These are phyloP conservation scores for Cephalopachus bancanus DNA, from an alignment of 2,797 vertebrate species.

Conservation along the genomic window DNA sequence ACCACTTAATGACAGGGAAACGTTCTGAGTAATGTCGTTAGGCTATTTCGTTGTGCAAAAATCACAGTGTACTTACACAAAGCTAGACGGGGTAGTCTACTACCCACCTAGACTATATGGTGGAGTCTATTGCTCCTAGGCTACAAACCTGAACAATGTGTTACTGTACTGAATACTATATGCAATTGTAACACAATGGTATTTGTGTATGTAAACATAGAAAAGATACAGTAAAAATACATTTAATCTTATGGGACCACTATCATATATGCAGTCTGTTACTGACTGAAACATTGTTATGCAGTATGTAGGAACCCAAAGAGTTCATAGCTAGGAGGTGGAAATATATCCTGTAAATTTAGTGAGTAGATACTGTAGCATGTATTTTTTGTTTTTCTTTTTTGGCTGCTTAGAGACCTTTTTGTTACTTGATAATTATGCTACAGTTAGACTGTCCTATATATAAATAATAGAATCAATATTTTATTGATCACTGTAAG, in stretches of 20 bases:
- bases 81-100: not conserved
- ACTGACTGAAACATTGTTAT: not conserved
- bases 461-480: slow-evolving; percentile 30
- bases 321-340: not conserved
- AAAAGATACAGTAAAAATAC: not conserved
- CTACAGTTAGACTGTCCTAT: not conserved
- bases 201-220: not conserved
- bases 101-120: not conserved
- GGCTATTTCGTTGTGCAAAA: not conserved
- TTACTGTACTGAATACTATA: not conserved
- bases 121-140: not conserved
- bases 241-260: not conserved
- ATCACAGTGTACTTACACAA: not conserved
- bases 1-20: not conserved
- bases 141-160: not conserved
- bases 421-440: slow-evolving; percentile 16
- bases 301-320: not conserved
- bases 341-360: not conserved
- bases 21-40: not conserved
- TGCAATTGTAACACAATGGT: not conserved
- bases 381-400: not conserved
- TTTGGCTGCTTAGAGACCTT: not conserved
- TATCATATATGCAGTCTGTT: not conserved
- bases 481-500: not conserved
- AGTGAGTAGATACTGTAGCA: not conserved